Evolutionary conservation across 2,113 vertebrate genomes (phyloP), one percentile per base, ranked within the genome.

Genomic region (Cariama cristata): DNA sequence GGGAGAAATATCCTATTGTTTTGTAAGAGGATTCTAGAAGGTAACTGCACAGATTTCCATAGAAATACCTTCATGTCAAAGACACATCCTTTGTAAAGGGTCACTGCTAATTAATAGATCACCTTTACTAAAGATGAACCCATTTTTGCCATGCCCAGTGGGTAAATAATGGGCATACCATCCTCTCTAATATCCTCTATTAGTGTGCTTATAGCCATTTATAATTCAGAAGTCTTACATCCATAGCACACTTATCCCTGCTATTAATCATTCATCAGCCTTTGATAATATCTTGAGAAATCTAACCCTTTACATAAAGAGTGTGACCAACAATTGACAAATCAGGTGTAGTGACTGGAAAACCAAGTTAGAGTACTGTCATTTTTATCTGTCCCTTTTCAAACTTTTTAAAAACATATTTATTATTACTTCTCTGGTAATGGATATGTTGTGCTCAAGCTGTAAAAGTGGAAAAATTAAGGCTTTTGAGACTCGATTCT

Each of bases 251-350:
- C 33, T 80, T 81, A 74, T 86, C 74, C 52, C 33, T 89, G n/a
- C 6, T 89, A 80, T 91, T 93, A 93, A 91, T 84, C 72, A 85
- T 94, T 94, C 35, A 91, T 53, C 62, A 89, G 22, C 32, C 52
- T 90, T 68, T 94, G 88, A 96, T 68, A 89, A 88, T 85, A 92
- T 50, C 66, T 75, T 75, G 35, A 91, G 55, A 72, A 81, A 44
- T 11, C 15, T 53, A n/a, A 16, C 22, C 14, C 18, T 90, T 93
- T 66, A 27, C 5, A 23, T 59, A 60, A 77, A 69, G 75, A 91
- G 17, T 84, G 17, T 86, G 73, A 68, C 40, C 40, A 49, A 52
- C 9, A 72, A 71, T 68, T 81, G 89, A 85, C 22, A 96, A 83
- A 72, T 82, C 77, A 52, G 23, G 35, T 67, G 9, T 47, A 49